Base-by-base conservation (phyloP, 2,113 vertebrate genomes). In the Steatornis caripensis region DNA sequence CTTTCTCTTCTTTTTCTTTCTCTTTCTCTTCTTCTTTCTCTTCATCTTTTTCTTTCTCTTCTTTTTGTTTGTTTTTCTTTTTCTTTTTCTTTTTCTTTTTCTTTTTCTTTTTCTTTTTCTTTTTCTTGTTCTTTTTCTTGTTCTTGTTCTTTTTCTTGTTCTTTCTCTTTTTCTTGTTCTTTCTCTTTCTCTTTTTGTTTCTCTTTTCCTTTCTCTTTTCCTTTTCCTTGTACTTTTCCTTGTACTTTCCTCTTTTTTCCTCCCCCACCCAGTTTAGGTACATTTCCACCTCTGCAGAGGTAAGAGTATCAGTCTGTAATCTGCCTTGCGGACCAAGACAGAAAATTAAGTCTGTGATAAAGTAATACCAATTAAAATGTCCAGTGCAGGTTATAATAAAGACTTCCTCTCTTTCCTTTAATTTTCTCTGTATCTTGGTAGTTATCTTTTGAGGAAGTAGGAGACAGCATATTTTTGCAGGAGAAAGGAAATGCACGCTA, bases 211-310 rank as follows among this genome's bases (percentile, higher is more conserved):
- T 49, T 23, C 29, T 19, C 17, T 29, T 22, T n/a, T n/a, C n/a
- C 17, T 41, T 5, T n/a, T 19, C 5, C 12, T 11, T 26, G n/a
- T n/a, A n/a, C n/a, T n/a, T n/a, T n/a, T n/a, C n/a, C n/a, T n/a
- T n/a, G n/a, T n/a, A n/a, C n/a, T n/a, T 22, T 37, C 58, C 55
- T 57, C 54, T n/a, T 2, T 20, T 4, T 23, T 10, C 82, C 45
- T 93, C 51, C 26, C 27, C 51, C 51, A 15, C 51, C 46, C 92
- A 99, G 98, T 97, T 43, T 98, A 98, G 51, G 97, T 99, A 57
- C 98, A 98, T 70, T 99, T 99, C 93, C 98, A 99, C 95, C 97
- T 98, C 98, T 96, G 98, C 98, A 34, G 97, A 98, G 98, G 98
- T 99, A 97, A 98, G 98, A 70, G 37, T 48, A 37, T 29, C 32